Percentiles rank a stretch among this genome's conserved stretches.
These are phyloP conservation scores for Ellobium chinense DNA, from an alignment of 2,888 invertebrate species.

Conservation along the genomic window DNA sequence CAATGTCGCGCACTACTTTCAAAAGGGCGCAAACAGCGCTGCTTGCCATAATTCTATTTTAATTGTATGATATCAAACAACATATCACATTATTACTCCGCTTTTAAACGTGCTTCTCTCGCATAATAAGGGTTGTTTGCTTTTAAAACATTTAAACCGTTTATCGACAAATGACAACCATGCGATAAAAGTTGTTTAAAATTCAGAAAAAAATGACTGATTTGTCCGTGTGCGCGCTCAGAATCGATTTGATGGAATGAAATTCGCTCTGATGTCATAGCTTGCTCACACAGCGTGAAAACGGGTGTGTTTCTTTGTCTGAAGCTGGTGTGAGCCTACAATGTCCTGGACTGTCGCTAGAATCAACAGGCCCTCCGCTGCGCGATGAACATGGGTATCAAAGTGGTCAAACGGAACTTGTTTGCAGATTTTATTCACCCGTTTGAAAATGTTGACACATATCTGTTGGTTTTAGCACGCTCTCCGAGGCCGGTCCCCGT, in stretches of 20 bases:
- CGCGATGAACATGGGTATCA: constrained; percentile 8
- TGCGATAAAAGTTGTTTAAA: constrained; percentile 20
- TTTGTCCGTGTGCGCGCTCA: not conserved
- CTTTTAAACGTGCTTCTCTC: too few species aligned
- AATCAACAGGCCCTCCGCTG: constrained; percentile 22
- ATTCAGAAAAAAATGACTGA: constrained; percentile 6
- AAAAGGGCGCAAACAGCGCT: too few species aligned
- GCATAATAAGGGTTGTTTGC: too few species aligned
- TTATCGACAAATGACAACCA: not conserved
- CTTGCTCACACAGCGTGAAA: not conserved
- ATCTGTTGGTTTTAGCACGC: constrained; percentile 30
- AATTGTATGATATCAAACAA: too few species aligned
- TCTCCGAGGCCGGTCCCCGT: not conserved
- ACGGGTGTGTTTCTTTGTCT: constrained; percentile 14
- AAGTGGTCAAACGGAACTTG: constrained; percentile 18
- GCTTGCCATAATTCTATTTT: too few species aligned
- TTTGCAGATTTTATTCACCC: constrained; percentile 30
- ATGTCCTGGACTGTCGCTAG: constrained; percentile 3
- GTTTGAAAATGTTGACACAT: constrained; percentile 29
- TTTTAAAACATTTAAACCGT: constrained; percentile 1
- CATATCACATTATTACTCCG: too few species aligned
- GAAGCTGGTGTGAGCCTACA: not conserved
- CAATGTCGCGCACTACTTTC: too few species aligned
- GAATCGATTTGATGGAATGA: constrained; percentile 4
- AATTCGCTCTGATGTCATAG: not conserved